phyloP scores from a whole-genome alignment of 2,113 vertebrate genomes.

The Microcebus tavaratra region DNA sequence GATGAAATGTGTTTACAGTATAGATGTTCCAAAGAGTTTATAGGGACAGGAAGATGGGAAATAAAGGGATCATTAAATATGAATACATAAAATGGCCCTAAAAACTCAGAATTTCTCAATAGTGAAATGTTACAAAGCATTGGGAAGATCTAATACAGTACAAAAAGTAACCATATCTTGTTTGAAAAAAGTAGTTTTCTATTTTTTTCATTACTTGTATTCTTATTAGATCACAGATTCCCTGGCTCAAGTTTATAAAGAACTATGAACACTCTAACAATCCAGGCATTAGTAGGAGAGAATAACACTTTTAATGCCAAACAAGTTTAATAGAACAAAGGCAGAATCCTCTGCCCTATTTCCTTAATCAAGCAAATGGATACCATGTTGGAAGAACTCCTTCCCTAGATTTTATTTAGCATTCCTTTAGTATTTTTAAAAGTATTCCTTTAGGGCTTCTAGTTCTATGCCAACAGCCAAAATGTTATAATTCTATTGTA shows the following conservation, averaged over 20 bases:
- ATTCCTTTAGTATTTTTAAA: too few species aligned
- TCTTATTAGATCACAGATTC: background rate
- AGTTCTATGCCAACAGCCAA: too few species aligned
- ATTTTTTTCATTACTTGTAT: background rate
- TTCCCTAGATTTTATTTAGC: too few species aligned
- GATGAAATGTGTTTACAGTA: background rate
- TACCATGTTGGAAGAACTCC: too few species aligned
- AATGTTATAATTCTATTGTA: too few species aligned
- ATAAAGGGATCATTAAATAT: background rate
- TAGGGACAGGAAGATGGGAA: background rate
- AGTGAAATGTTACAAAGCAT: background rate
- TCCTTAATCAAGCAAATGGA: too few species aligned
- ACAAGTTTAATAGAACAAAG: background rate
- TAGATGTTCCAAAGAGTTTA: background rate
- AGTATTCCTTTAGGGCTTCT: too few species aligned
- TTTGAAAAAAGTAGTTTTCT: conserved; percentile 6
- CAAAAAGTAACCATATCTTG: background rate
- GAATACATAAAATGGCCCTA: background rate
- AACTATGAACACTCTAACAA: background rate
- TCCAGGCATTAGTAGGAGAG: background rate
- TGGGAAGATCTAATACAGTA: background rate
- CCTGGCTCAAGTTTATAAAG: background rate
- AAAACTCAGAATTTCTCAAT: background rate
- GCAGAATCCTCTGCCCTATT: too few species aligned
- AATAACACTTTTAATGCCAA: background rate